These are phyloP conservation scores for Cryptotermes secundus DNA, from an alignment of 1,140 invertebrate genomes.

Conservation along the genomic window DNA sequence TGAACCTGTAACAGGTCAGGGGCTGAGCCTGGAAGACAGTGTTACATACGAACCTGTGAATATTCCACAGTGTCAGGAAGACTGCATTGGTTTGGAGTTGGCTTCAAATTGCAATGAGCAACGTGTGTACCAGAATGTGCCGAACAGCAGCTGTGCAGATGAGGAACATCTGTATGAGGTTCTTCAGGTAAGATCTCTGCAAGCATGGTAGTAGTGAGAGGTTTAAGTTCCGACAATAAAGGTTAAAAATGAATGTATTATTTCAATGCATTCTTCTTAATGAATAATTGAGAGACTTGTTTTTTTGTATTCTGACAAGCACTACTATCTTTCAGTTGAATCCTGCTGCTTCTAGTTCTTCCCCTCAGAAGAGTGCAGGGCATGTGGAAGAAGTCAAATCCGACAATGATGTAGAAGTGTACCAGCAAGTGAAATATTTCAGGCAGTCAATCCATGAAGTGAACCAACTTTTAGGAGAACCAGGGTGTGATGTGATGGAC, in stretches of 20 bases:
- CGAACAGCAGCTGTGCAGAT: neutral
- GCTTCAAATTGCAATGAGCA: neutral
- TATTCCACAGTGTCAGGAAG: neutral
- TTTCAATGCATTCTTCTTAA: too few species aligned
- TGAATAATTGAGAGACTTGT: too few species aligned
- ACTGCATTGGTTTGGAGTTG: neutral
- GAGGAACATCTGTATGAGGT: slow-evolving; percentile 41
- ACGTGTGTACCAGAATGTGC: slow-evolving; percentile 23
- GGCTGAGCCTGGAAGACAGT: neutral
- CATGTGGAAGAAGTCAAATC: neutral
- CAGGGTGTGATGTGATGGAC: neutral
- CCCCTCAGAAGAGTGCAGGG: neutral
- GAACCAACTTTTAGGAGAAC: slow-evolving; percentile 61
- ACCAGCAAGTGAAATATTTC: slow-evolving; percentile 74
- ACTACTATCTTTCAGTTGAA: neutral
- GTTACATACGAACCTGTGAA: neutral
- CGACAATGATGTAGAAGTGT: slow-evolving; percentile 50
- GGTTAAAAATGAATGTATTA: too few species aligned
- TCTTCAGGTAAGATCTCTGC: slow-evolving; percentile 37
- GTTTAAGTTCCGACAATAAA: too few species aligned
- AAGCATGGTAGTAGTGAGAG: too few species aligned
- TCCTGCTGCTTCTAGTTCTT: neutral
- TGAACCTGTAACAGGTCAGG: neutral
- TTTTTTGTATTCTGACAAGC: neutral
- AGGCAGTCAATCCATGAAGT: slow-evolving; percentile 71